Base-by-base conservation (phyloP, 1,140 invertebrate species). In the Drosophila pruinosa region DNA sequence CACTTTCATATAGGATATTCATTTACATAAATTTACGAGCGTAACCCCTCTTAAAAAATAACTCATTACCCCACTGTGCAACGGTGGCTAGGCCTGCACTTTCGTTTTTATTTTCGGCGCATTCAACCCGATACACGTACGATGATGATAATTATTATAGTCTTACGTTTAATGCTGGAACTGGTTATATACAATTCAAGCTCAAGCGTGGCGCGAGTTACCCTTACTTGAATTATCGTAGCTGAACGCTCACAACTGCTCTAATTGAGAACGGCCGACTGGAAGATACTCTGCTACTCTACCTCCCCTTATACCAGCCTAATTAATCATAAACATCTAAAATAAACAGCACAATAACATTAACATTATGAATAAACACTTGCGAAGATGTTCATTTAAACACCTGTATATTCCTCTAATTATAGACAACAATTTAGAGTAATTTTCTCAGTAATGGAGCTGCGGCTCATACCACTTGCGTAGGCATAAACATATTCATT, bases 91-190 rank as follows among this genome's bases (percentile, higher is more conserved):
- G 65, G 64, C 71, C 64, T 58, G 71, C 71, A 70, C 72, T 72
- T 78, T 71, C 61, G 57, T 64, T 78, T 78, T 78, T 61, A 67
- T 72, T 77, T 77, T 71, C 39, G 67, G 75, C 67, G 61, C 75
- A 78, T 78, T 78, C 75, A 78, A 78, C 75, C 67, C 74, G 68
- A 61, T 71, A 43, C 52, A 48, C 71, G 59, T 63, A 63, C 57
- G 54, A 53, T 64, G 67, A 67, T 72, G 56, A 64, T 67, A 59
- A 72, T 61, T 72, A 65, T 67, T 63, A 41, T 22, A 72, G 68
- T 65, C 61, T 67, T 67, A 22, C 52, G 43, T 45, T 61, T 56
- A 24, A 34, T 72, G 36, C 53, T 56, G 28, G 15, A 67, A 65
- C 68, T 72, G 68, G 61, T 72, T 67, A 54, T 31, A 12, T 31